Conservation (phyloP, 2,113 vertebrate species). For the Physeter macrocephalus region DNA sequence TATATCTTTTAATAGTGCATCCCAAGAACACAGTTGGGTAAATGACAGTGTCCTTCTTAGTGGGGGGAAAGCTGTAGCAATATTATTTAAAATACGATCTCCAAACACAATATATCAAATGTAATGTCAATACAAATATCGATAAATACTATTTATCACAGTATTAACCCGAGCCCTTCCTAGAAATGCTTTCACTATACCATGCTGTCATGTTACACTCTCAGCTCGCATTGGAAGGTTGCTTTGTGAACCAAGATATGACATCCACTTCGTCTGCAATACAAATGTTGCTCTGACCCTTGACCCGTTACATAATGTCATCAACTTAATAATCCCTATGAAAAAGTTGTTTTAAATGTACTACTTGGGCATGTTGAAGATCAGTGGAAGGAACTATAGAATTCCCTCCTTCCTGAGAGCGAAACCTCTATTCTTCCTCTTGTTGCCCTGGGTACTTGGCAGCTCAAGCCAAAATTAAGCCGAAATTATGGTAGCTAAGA, state of each 20-base stretch:
- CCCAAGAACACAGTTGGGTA: slow-evolving; percentile 31
- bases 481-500: not conserved
- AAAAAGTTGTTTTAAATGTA: not conserved
- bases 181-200: not conserved
- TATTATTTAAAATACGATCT: slow-evolving; percentile 61
- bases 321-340: not conserved
- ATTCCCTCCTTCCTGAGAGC: not conserved
- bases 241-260: not conserved
- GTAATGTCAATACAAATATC: slow-evolving; percentile 31
- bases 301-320: not conserved
- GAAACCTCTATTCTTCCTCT: not conserved
- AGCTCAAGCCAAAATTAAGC: not conserved
- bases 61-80: slow-evolving; percentile 39
- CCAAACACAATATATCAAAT: slow-evolving; percentile 43
- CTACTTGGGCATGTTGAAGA: not conserved
- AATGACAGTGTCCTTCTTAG: slow-evolving; percentile 31
- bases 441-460: not conserved
- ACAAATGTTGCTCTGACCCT: not conserved
- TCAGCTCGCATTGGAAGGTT: not conserved
- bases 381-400: not conserved
- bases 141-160: not conserved
- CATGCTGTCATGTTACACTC: not conserved
- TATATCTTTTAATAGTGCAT: slow-evolving; percentile 46
- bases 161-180: not conserved
- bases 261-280: not conserved